These are phyloP conservation scores for Platysteira castanea DNA, from an alignment of 2,113 vertebrate genomes.

Conservation along the genomic window DNA sequence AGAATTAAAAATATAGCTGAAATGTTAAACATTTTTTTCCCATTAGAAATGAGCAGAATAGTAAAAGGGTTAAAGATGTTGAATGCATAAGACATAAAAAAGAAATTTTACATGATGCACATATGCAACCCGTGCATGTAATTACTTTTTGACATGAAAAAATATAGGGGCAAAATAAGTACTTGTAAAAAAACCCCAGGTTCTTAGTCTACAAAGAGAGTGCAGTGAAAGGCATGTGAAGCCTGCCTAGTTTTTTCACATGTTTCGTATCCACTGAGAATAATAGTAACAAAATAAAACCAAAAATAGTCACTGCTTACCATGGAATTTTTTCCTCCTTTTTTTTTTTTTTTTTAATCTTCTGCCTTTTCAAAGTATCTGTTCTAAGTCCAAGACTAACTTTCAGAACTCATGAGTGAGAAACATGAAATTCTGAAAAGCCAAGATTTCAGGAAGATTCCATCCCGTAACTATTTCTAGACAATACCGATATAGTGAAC, in stretches of 20 bases:
- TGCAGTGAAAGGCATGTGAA: neutral
- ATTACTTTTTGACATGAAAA: neutral
- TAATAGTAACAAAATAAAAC: neutral
- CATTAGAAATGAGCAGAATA: neutral
- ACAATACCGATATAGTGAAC: fast-evolving
- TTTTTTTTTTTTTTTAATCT: neutral
- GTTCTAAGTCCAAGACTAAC: neutral
- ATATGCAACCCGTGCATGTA: neutral
- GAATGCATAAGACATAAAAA: neutral
- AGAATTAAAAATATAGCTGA: neutral
- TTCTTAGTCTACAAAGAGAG: neutral
- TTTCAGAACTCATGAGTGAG: neutral
- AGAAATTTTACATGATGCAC: neutral
- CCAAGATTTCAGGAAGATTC: neutral
- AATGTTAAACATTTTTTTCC: neutral
- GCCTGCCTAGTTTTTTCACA: neutral
- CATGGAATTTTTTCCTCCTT: neutral
- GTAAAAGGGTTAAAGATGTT: neutral
- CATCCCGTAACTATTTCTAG: neutral
- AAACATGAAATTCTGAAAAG: neutral
- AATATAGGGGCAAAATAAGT: neutral
- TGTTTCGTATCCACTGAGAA: neutral
- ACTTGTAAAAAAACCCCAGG: neutral
- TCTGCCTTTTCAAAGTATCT: neutral
- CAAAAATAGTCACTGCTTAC: neutral